Evolutionary conservation across 35 echinoderm and acorn worm genomes (phyloP).

Genomic region (Apostichopus japonicus): DNA sequence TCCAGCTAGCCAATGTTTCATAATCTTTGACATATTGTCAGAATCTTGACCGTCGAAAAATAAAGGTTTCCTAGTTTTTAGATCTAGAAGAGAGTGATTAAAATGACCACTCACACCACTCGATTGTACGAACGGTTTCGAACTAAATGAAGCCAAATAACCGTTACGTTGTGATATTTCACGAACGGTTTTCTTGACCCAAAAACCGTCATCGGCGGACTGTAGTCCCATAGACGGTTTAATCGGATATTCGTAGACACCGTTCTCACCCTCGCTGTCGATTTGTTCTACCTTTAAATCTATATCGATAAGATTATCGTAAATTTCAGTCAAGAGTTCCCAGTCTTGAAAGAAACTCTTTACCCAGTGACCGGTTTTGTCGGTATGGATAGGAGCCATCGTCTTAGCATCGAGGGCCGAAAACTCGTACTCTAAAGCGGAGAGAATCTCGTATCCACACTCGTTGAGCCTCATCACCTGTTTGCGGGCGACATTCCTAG

Average conservation of each 20-base stretch:
- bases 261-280: not conserved
- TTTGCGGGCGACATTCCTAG: constrained; percentile 1
- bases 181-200: constrained; percentile 37
- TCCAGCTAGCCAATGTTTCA: constrained; percentile 59
- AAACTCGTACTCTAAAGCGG: constrained; percentile 49
- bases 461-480: constrained; percentile 11
- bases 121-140: not conserved
- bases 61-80: not conserved
- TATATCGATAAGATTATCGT: not conserved
- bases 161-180: constrained; percentile 41
- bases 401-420: not conserved
- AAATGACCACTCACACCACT: constrained; percentile 52
- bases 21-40: constrained; percentile 45
- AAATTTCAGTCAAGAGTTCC: not conserved
- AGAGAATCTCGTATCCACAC: constrained; percentile 6
- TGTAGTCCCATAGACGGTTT: constrained; percentile 55
- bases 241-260: constrained; percentile 25
- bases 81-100: constrained; percentile 55
- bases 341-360: not conserved
- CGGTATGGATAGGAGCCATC: not conserved
- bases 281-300: constrained; percentile 6
- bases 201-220: constrained; percentile 48
- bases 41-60: constrained; percentile 1
- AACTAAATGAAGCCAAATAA: constrained; percentile 39
- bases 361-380: constrained; percentile 5